Base-by-base conservation (phyloP, 2,113 vertebrate species). In the Pithys albifrons region DNA sequence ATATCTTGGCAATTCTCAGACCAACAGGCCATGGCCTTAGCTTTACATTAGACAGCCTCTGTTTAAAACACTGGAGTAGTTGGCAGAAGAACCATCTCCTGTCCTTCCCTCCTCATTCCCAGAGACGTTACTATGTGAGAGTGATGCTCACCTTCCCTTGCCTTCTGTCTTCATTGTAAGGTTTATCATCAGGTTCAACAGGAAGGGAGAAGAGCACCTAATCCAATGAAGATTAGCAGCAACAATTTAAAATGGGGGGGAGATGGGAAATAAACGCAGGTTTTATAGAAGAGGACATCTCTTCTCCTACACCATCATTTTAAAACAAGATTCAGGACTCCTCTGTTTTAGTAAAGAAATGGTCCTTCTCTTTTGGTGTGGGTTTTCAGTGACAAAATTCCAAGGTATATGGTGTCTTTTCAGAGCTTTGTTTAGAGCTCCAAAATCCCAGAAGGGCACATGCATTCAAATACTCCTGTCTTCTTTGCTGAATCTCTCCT, bases 301-400 rank as follows among this genome's bases (percentile, higher is more conserved):
- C 9, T 79, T 80, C 61, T 77, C 10, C 35, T 75, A 28, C 24
- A 14, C 3, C 33, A 17, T 10, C 4, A 58, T 72, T 81, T 52
- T 64, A 77, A 58, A 85, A 33, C 25, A 81, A 57, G 29, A 57
- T 62, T 77, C 22, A 59, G 12, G 10, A 69, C 39, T 69, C 7
- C 17, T 83, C 8, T 69, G 10, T 46, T 89, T 62, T 19, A 62
- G 37, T 46, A 52, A 67, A 82, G 59, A 58, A 67, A n/a, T 4
- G 19, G 3, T 27, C 11, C 24, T 4, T 66, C 15, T 52, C 25
- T 48, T 73, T 33, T 1, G 0, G 7, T n/a, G 6, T 37, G 10
- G 6, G 7, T 48, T 82, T 82, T 64, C 29, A 62, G 62, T 1
- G 0, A 43, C 9, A 18, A 80, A 33, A 76, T 62, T 64, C 19